A percentile compares a stretch with the other conserved stretches of the same genome.
Conservation (phyloP, 2,797 vertebrate species). For the Hoplostethus mediterraneus region DNA sequence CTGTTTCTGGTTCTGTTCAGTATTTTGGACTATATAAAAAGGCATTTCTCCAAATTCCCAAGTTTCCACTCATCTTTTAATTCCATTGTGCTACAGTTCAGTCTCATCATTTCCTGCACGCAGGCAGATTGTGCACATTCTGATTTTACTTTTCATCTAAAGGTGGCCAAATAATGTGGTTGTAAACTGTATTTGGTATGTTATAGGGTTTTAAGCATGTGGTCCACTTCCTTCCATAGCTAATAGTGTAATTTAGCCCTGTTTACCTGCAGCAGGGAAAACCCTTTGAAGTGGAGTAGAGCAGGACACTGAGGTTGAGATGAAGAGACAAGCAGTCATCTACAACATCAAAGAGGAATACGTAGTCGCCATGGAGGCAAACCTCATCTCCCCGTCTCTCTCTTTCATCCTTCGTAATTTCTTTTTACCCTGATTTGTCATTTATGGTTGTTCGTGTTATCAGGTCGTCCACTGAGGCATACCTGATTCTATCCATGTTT, state of each 20-base stretch:
- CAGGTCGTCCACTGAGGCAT: neutral
- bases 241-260: slow-evolving; percentile 63
- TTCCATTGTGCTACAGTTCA: neutral
- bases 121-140: slow-evolving; percentile 5
- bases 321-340: slow-evolving; percentile 34
- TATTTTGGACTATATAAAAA: too few relatives aligned
- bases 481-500: neutral
- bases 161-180: slow-evolving; percentile 30
- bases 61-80: too few relatives aligned
- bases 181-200: slow-evolving; percentile 19
- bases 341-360: slow-evolving; percentile 56
- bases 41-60: too few relatives aligned
- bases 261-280: slow-evolving; percentile 45
- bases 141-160: slow-evolving; percentile 11
- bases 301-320: slow-evolving; percentile 34
- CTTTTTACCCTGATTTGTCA: slow-evolving; percentile 1
- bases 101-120: slow-evolving; percentile 15
- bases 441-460: slow-evolving; percentile 4
- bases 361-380: slow-evolving; percentile 44
- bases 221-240: slow-evolving; percentile 57
- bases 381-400: slow-evolving; percentile 2
- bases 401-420: slow-evolving; percentile 12
- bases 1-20: too few relatives aligned
- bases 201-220: neutral
- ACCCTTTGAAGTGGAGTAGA: slow-evolving; percentile 60